These are phyloP conservation scores for Eclectus roratus DNA, from an alignment of 2,113 vertebrate species.

Conservation along the genomic window DNA sequence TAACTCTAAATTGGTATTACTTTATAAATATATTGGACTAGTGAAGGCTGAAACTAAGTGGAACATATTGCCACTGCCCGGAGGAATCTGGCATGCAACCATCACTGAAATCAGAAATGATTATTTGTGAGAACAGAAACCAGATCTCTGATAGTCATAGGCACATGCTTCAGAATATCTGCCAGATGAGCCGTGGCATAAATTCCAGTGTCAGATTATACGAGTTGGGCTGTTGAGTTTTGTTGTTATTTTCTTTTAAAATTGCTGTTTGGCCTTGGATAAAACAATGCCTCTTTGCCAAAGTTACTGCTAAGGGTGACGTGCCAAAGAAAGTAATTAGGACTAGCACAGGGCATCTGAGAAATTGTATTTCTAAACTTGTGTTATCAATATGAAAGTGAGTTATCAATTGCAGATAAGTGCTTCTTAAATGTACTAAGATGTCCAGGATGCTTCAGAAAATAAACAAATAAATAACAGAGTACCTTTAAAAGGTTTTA, in stretches of 20 bases:
- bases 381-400: not conserved
- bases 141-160: not conserved
- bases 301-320: not conserved
- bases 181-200: not conserved
- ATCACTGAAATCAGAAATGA: not conserved
- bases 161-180: not conserved
- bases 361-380: not conserved
- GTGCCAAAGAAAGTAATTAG: not conserved
- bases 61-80: not conserved
- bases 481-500: not conserved
- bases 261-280: not conserved
- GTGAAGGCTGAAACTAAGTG: constrained; percentile 2
- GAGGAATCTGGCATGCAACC: not conserved
- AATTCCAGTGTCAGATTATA: not conserved
- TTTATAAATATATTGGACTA: not conserved
- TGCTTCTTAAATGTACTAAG: not conserved
- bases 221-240: not conserved
- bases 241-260: constrained; percentile 3
- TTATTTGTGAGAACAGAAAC: not conserved
- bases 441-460: not conserved
- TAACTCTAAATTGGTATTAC: not conserved
- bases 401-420: not conserved
- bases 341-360: not conserved
- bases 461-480: not conserved
- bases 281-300: not conserved